phyloP scores from a whole-genome alignment of 1,140 invertebrate genomes.

The Penaeus japonicus region DNA sequence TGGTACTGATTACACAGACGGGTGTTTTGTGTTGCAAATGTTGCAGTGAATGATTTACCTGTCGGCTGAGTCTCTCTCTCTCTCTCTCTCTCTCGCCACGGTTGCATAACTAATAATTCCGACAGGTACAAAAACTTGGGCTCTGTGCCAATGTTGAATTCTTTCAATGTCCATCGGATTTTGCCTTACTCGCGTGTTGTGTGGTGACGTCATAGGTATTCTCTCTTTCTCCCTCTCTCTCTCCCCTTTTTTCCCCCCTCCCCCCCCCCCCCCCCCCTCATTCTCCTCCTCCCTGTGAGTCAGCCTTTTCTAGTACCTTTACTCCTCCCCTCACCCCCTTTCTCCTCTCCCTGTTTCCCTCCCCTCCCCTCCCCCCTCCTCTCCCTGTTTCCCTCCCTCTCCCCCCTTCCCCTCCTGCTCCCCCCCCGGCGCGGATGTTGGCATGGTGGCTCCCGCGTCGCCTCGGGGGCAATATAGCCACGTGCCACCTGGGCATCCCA shows the following conservation, averaged over 20 bases:
- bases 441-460: conserved; percentile 16
- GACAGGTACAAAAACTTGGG: no score
- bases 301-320: neutral
- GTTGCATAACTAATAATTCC: no score
- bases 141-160: no score
- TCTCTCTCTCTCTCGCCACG: no score
- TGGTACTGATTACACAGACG: no score
- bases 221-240: neutral
- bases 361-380: neutral
- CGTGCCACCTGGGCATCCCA: conserved; percentile 21
- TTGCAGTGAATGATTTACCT: no score
- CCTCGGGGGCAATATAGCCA: conserved; percentile 32
- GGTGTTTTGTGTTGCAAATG: no score
- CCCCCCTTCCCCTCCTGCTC: neutral
- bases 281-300: neutral
- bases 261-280: neutral
- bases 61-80: no score
- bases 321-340: neutral
- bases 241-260: neutral
- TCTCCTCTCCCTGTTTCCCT: neutral
- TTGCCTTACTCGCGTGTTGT: no score
- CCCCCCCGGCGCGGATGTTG: neutral
- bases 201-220: no score
- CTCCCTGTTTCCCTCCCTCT: neutral
- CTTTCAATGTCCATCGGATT: no score